phyloP scores from a whole-genome alignment of 1,140 invertebrate genomes.

The Caenorhabditis tropicalis region DNA sequence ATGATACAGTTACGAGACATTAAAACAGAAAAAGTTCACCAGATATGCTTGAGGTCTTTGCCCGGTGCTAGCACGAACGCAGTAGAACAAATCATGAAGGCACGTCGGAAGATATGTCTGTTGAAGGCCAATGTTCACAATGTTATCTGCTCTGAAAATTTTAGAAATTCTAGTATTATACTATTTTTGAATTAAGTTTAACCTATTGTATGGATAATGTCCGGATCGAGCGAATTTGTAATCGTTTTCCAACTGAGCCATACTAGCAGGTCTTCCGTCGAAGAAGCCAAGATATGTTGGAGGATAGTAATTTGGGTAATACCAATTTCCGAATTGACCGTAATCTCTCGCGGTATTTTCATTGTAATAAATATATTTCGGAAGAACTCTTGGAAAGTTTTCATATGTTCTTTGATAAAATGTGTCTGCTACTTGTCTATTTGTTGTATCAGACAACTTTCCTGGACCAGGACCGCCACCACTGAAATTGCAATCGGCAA shows the following conservation, averaged over 20 bases:
- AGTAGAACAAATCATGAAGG: constrained; percentile 57
- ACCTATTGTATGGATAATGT: constrained; percentile 55
- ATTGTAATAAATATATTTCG: constrained; percentile 53
- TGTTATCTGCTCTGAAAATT: constrained; percentile 53
- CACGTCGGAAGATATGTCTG: constrained; percentile 56
- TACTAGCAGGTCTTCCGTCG: constrained; percentile 50
- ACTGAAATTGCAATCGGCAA: constrained; percentile 55
- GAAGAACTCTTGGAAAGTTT: constrained; percentile 53
- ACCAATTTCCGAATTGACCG: constrained; percentile 58
- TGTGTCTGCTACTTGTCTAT: not conserved
- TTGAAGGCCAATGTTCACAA: constrained; percentile 56
- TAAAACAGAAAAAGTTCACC: not conserved
- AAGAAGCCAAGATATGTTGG: constrained; percentile 53
- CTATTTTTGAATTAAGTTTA: too few species aligned
- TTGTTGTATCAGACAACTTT: constrained; percentile 1
- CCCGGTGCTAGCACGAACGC: constrained; percentile 43
- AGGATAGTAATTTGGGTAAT: constrained; percentile 57
- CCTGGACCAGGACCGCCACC: not conserved
- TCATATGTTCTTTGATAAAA: constrained; percentile 53
- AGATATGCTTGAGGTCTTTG: constrained; percentile 11
- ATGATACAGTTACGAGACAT: not conserved
- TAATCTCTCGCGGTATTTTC: constrained; percentile 55
- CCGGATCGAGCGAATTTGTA: constrained; percentile 48
- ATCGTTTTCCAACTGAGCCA: constrained; percentile 55
- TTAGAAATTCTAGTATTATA: not conserved